These are phyloP conservation scores for Thalassoma bifasciatum DNA, from an alignment of 2,113 vertebrate genomes.

Conservation along the genomic window DNA sequence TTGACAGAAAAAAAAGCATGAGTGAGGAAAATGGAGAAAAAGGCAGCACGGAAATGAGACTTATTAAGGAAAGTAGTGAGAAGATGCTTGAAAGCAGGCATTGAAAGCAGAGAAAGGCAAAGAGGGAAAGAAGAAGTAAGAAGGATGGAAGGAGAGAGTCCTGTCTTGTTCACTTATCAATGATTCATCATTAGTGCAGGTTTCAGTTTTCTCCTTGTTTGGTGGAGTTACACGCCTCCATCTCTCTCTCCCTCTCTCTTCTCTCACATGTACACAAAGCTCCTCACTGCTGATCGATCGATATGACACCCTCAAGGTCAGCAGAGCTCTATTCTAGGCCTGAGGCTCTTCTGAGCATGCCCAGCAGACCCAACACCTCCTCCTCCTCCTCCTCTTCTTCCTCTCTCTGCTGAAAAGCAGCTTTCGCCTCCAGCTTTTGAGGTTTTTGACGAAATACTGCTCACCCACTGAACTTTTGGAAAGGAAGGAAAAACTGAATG, in stretches of 20 bases:
- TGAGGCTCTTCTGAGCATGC: conserved; percentile 56
- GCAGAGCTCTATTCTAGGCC: conserved; percentile 60
- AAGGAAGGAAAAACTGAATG: conserved; percentile 29
- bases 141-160: conserved; percentile 39
- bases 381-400: conserved; percentile 26
- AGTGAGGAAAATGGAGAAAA: conserved; percentile 9
- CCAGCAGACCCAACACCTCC: conserved; percentile 37
- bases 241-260: conserved; percentile 32
- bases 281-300: conserved; percentile 72
- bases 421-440: conserved; percentile 35
- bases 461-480: conserved; percentile 13
- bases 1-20: conserved; percentile 34
- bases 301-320: conserved; percentile 91
- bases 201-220: conserved; percentile 86
- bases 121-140: conserved; percentile 2
- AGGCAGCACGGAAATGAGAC: not conserved
- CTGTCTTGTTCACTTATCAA: conserved; percentile 83
- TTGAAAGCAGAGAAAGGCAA: not conserved
- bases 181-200: conserved; percentile 87
- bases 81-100: not conserved
- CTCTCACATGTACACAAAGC: conserved; percentile 37
- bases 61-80: not conserved
- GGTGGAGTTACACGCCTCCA: conserved; percentile 68
- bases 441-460: conserved; percentile 18
- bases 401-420: conserved; percentile 34